A percentile compares a stretch with the other conserved stretches of the same genome.
Conservation (phyloP, 2,113 vertebrate genomes). For the Pheucticus melanocephalus region DNA sequence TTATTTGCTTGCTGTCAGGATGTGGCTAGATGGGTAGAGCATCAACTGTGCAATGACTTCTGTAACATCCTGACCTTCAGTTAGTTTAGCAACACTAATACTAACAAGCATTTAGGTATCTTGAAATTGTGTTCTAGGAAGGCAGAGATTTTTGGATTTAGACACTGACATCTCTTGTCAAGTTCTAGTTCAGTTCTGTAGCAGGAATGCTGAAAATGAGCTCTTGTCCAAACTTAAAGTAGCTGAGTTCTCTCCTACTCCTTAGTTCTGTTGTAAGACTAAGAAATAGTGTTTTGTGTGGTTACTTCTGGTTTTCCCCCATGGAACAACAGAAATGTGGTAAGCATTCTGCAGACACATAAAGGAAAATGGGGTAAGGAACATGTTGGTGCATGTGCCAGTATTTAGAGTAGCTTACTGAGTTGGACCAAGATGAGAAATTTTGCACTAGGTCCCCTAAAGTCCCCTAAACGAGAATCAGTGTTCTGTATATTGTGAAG, state of each 20-base stretch:
- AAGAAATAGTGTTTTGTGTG: neutral
- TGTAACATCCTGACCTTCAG: neutral
- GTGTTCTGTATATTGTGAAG: neutral
- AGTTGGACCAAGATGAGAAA: neutral
- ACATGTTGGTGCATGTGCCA: neutral
- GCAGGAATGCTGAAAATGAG: neutral
- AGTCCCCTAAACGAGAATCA: neutral
- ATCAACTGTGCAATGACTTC: neutral
- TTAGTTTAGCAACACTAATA: neutral
- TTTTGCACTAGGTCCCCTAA: neutral
- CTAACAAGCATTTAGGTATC: neutral
- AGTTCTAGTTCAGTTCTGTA: neutral
- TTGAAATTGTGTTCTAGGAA: neutral
- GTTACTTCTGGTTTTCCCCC: neutral
- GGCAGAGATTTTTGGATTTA: neutral
- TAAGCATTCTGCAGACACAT: neutral
- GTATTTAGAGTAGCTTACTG: neutral
- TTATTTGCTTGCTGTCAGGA: neutral
- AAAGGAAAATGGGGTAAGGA: neutral
- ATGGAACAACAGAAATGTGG: neutral
- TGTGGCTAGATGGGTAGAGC: neutral
- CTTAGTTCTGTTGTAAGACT: neutral
- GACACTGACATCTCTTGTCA: neutral
- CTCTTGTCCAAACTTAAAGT: neutral
- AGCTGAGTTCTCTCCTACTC: neutral